Evolutionary conservation across 2,797 vertebrate species (phyloP).

Genomic region (Alcedo quadribrachys): DNA sequence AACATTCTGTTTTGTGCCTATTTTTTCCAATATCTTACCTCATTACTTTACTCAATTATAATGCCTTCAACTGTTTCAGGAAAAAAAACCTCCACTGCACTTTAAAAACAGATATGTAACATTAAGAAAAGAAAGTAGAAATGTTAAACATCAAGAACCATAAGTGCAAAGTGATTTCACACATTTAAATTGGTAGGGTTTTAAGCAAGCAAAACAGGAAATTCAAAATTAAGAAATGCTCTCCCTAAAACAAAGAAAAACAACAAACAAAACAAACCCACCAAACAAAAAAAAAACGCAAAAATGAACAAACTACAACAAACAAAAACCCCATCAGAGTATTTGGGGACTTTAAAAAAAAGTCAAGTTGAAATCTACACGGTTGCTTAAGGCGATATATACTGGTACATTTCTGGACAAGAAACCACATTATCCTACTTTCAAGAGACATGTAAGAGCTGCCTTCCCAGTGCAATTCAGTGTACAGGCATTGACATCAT

Average conservation of each 20-base stretch:
- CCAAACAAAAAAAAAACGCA: not conserved
- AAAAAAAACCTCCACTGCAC: not conserved
- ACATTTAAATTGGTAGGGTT: not conserved
- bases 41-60: not conserved
- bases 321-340: not conserved
- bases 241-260: no score
- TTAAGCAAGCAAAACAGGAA: not conserved
- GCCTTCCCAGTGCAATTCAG: not conserved
- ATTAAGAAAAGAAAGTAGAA: not conserved
- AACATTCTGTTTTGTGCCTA: not conserved
- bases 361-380: not conserved
- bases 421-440: not conserved
- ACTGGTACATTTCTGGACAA: not conserved
- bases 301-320: not conserved
- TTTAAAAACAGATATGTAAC: not conserved
- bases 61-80: not conserved
- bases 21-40: not conserved
- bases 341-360: not conserved
- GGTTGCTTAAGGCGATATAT: not conserved
- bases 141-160: not conserved
- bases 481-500: not conserved
- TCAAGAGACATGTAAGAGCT: not conserved
- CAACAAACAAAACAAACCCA: no score
- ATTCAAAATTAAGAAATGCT: not conserved
- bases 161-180: not conserved